Evolutionary conservation across 2,113 vertebrate species (phyloP).

Genomic region (Vombatus ursinus): DNA sequence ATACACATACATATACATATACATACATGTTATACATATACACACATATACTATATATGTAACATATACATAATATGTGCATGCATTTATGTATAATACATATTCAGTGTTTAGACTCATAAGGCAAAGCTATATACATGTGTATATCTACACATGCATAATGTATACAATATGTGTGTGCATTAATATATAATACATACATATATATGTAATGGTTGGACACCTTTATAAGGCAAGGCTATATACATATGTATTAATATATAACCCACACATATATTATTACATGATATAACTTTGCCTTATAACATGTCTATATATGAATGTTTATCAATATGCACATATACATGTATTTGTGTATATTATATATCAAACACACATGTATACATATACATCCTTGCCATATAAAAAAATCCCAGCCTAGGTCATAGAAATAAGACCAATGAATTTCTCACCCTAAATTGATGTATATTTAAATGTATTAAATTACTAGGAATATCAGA

Average conservation of each 20-base stretch:
- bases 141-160: not conserved
- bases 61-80: not conserved
- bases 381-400: not conserved
- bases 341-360: not conserved
- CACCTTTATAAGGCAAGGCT: not conserved
- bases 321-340: not conserved
- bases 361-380: not conserved
- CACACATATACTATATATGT: too few species aligned
- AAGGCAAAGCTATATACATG: not conserved
- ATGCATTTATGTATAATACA: not conserved
- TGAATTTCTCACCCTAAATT: not conserved
- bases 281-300: not conserved
- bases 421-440: not conserved
- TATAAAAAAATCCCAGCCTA: not conserved
- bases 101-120: not conserved
- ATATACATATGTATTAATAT: not conserved
- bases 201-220: not conserved
- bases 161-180: not conserved
- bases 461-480: not conserved
- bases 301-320: not conserved
- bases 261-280: not conserved
- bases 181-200: not conserved
- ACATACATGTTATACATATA: too few species aligned
- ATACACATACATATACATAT: not conserved
- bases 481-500: not conserved